These are phyloP conservation scores for Arvicanthis niloticus DNA, from an alignment of 2,113 vertebrate species.

Conservation along the genomic window DNA sequence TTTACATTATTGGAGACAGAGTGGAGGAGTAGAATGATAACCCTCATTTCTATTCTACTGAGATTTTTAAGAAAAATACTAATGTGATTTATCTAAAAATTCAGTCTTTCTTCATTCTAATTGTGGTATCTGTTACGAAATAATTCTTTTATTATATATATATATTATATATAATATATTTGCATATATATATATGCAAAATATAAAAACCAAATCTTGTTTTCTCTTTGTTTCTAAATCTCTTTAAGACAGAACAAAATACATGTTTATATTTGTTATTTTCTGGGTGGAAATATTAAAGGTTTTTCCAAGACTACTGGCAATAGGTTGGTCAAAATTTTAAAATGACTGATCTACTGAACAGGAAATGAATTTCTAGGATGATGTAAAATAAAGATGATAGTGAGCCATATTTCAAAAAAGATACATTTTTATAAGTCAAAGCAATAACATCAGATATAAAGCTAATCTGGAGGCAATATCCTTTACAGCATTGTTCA, in stretches of 20 bases:
- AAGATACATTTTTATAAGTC: constrained; percentile 52
- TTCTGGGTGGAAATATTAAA: background rate
- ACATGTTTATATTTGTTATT: constrained; percentile 30
- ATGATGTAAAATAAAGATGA: constrained; percentile 26
- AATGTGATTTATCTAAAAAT: background rate
- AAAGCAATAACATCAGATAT: constrained; percentile 27
- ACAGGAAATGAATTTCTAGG: constrained; percentile 33
- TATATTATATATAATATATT: background rate
- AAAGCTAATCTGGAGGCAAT: constrained; percentile 35
- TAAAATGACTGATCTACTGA: constrained; percentile 19
- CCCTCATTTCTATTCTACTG: background rate
- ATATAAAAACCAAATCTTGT: background rate
- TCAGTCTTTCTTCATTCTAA: constrained; percentile 20
- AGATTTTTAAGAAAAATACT: constrained; percentile 36
- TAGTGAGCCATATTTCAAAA: background rate
- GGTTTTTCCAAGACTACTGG: background rate
- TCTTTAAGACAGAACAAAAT: constrained; percentile 35
- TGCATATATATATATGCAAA: background rate
- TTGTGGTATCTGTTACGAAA: background rate
- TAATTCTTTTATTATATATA: background rate
- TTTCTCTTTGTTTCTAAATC: constrained; percentile 46
- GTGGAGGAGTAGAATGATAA: background rate
- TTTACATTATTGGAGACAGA: background rate
- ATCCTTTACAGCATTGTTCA: constrained; percentile 27
- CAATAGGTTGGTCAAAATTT: constrained; percentile 11